phyloP scores from a whole-genome alignment of 2,797 vertebrate species.

The Chromis chromis region DNA sequence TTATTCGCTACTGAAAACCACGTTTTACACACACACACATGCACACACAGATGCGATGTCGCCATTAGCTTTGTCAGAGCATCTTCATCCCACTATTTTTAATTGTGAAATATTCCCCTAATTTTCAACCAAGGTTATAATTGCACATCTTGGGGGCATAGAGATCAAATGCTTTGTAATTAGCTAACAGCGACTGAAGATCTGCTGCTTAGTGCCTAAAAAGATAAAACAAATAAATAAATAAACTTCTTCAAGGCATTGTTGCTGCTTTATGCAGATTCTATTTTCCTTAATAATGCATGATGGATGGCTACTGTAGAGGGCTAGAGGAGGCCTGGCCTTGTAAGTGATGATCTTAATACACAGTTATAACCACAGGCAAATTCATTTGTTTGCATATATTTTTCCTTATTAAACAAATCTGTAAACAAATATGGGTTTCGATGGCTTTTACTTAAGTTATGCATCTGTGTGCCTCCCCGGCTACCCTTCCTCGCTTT shows the following conservation, averaged over 20 bases:
- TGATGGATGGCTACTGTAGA: conserved; percentile 77
- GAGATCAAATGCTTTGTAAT: conserved; percentile 82
- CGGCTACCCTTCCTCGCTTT: conserved; percentile 58
- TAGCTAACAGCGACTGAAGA: conserved; percentile 71
- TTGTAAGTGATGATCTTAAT: conserved; percentile 83
- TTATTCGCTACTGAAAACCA: conserved; percentile 17
- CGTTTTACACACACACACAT: conserved; percentile 27
- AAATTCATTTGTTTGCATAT: conserved; percentile 80
- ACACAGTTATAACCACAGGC: conserved; percentile 80
- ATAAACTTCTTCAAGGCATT: conserved; percentile 79
- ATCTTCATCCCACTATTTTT: conserved; percentile 68
- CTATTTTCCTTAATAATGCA: conserved; percentile 81
- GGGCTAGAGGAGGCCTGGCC: conserved; percentile 75
- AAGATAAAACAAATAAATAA: conserved; percentile 78
- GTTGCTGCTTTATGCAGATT: conserved; percentile 80
- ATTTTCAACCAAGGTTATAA: conserved; percentile 76
- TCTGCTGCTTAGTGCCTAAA: conserved; percentile 59
- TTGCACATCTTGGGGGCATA: conserved; percentile 70
- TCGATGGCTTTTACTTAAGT: conserved; percentile 81
- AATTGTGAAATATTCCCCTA: conserved; percentile 77
- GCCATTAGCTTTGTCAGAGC: conserved; percentile 64
- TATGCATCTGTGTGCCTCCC: conserved; percentile 63
- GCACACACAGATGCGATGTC: conserved; percentile 60
- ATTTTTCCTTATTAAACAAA: conserved; percentile 78
- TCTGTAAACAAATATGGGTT: conserved; percentile 78